Evolutionary conservation across 2,888 invertebrate genomes (phyloP).

Genomic region (Melanostoma mellinum): DNA sequence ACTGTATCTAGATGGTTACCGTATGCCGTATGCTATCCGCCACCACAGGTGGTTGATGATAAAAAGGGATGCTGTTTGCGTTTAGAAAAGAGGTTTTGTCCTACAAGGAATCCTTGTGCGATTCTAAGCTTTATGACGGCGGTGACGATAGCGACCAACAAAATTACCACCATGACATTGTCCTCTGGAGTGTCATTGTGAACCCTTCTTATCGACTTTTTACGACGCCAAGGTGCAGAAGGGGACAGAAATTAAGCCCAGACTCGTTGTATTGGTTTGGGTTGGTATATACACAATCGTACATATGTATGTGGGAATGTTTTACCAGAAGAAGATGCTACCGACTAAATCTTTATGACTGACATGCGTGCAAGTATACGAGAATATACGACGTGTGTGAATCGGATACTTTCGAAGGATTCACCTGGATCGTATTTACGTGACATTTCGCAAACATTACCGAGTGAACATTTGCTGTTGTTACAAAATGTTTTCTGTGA

Average conservation of each 20-base stretch:
- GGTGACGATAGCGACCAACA: slow-evolving; percentile 50
- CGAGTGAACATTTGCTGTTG: slow-evolving; percentile 48
- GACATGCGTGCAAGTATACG: slow-evolving; percentile 51
- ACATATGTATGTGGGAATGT: slow-evolving; percentile 14
- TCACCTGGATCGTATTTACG: slow-evolving; percentile 72
- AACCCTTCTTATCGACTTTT: slow-evolving; percentile 71
- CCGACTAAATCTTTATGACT: slow-evolving; percentile 59
- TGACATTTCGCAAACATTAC: slow-evolving; percentile 68
- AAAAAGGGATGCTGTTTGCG: slow-evolving; percentile 44
- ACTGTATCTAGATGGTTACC: slow-evolving; percentile 27
- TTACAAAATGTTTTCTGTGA: slow-evolving; percentile 67
- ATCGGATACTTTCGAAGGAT: slow-evolving; percentile 41
- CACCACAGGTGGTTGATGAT: slow-evolving; percentile 66
- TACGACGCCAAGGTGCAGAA: slow-evolving; percentile 60
- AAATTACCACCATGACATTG: slow-evolving; percentile 72
- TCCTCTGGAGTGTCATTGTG: slow-evolving; percentile 67
- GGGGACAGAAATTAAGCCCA: slow-evolving; percentile 49
- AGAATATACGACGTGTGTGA: not conserved
- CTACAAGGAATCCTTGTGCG: slow-evolving; percentile 42
- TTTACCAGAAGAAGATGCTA: slow-evolving; percentile 65
- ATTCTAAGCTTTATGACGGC: slow-evolving; percentile 58
- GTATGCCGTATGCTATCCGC: slow-evolving; percentile 9
- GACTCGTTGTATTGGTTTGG: slow-evolving; percentile 16
- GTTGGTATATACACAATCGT: slow-evolving; percentile 9
- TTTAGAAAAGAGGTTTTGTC: slow-evolving; percentile 39